phyloP scores from a whole-genome alignment of 2,888 invertebrate species.

The Patella depressa region DNA sequence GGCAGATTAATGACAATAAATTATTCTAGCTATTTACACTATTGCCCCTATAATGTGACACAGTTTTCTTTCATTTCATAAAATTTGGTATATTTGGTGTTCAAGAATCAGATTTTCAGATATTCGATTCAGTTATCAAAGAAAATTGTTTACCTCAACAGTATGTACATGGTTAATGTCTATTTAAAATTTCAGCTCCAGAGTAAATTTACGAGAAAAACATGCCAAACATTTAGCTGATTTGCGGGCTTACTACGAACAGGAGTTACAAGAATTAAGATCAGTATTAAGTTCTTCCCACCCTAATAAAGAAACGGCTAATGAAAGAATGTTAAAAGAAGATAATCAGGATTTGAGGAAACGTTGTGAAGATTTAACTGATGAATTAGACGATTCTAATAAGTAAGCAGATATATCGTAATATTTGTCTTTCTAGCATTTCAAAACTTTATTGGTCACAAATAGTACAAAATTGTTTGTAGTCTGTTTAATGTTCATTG shows the following conservation, averaged over 20 bases:
- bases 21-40: too few species aligned
- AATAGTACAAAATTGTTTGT: too few species aligned
- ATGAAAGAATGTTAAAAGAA: slow-evolving; percentile 42
- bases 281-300: slow-evolving; percentile 39
- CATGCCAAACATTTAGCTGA: slow-evolving; percentile 64
- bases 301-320: slow-evolving; percentile 30
- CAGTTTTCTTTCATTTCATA: too few species aligned
- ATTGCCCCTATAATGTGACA: too few species aligned
- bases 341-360: slow-evolving; percentile 53
- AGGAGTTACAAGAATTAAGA: slow-evolving; percentile 58
- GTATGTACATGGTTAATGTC: too few species aligned
- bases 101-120: too few species aligned
- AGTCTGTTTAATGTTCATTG: too few species aligned
- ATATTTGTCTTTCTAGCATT: too few species aligned
- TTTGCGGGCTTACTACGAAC: slow-evolving; percentile 62
- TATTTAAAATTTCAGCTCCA: slow-evolving; percentile 37
- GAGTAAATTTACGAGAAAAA: slow-evolving; percentile 58
- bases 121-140: too few species aligned
- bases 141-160: too few species aligned
- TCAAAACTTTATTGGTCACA: background rate
- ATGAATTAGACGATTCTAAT: slow-evolving; percentile 47
- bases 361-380: slow-evolving; percentile 49
- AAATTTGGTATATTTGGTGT: too few species aligned
- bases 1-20: too few species aligned
- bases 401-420: slow-evolving; percentile 37